Percentiles rank a stretch among this genome's conserved stretches.
Evolutionary conservation across 2,113 vertebrate genomes (phyloP).

Genomic region (Cariama cristata): DNA sequence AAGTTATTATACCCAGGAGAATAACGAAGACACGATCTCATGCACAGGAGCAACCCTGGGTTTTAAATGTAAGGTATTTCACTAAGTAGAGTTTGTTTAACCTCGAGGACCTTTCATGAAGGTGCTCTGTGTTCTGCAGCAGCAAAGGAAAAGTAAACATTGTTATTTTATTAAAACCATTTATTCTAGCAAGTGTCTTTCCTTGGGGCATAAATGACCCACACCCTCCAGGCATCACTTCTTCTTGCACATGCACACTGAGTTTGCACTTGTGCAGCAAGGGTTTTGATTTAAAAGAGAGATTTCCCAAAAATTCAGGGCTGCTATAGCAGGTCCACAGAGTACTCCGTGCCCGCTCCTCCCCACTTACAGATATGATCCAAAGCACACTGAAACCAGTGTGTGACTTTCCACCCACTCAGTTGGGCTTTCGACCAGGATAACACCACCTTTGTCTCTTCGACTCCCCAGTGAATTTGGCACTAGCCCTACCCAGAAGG

Average conservation of each 20-base stretch:
- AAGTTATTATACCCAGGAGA: not conserved
- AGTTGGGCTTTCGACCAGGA: not conserved
- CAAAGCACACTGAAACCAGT: not conserved
- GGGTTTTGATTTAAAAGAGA: not conserved
- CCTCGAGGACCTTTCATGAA: slow-evolving; percentile 15
- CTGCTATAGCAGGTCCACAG: fast-evolving
- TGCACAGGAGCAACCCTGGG: not conserved
- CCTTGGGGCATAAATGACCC: not conserved
- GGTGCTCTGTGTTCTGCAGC: slow-evolving; percentile 1
- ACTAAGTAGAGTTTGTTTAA: slow-evolving; percentile 60
- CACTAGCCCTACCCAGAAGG: not conserved
- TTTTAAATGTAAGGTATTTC: slow-evolving; percentile 16
- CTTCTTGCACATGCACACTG: not conserved
- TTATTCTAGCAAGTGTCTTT: not conserved
- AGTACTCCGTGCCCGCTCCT: not conserved
- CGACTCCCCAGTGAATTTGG: not conserved
- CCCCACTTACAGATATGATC: not conserved
- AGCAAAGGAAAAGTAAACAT: slow-evolving; percentile 47
- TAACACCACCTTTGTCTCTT: not conserved
- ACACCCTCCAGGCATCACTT: not conserved
- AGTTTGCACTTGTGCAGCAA: not conserved
- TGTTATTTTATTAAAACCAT: slow-evolving; percentile 23
- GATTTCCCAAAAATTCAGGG: not conserved
- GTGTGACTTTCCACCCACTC: not conserved
- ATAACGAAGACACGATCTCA: not conserved